Conservation (phyloP, 2,888 invertebrate species). For the Muscina levida region DNA sequence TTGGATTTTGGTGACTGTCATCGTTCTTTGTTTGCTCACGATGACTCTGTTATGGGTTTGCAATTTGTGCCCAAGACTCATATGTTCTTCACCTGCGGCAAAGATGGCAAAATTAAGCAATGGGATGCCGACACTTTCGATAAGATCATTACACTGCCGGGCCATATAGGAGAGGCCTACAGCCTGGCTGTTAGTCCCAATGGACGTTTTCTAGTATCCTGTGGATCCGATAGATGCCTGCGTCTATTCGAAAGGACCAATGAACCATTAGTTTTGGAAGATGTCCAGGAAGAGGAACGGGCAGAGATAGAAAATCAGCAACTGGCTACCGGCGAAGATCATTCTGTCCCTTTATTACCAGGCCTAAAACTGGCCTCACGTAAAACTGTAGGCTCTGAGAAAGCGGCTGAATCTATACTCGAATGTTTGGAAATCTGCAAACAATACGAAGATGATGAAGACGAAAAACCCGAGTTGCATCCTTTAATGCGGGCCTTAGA, state of each 20-base stretch:
- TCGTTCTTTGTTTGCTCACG: constrained; percentile 96
- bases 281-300: constrained; percentile 92
- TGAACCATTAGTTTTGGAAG: constrained; percentile 95
- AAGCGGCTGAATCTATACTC: constrained; percentile 91
- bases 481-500: constrained; percentile 91
- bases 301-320: constrained; percentile 86
- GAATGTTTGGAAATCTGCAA: constrained; percentile 92
- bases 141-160: constrained; percentile 91
- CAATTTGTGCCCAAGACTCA: constrained; percentile 95
- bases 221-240: constrained; percentile 93
- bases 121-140: constrained; percentile 98
- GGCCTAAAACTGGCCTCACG: constrained; percentile 91
- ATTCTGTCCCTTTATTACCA: constrained; percentile 85
- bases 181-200: constrained; percentile 88
- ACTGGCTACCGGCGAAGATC: constrained; percentile 87
- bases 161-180: constrained; percentile 91
- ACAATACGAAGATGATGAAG: constrained; percentile 80
- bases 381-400: constrained; percentile 82
- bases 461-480: constrained; percentile 82
- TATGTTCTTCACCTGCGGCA: constrained; percentile 95
- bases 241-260: constrained; percentile 92
- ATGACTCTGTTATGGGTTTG: constrained; percentile 94
- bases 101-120: constrained; percentile 96
- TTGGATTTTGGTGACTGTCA: constrained; percentile 99
- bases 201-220: constrained; percentile 88